These are phyloP conservation scores for Calliopsis andreniformis DNA, from an alignment of 1,140 invertebrate species.

Conservation along the genomic window DNA sequence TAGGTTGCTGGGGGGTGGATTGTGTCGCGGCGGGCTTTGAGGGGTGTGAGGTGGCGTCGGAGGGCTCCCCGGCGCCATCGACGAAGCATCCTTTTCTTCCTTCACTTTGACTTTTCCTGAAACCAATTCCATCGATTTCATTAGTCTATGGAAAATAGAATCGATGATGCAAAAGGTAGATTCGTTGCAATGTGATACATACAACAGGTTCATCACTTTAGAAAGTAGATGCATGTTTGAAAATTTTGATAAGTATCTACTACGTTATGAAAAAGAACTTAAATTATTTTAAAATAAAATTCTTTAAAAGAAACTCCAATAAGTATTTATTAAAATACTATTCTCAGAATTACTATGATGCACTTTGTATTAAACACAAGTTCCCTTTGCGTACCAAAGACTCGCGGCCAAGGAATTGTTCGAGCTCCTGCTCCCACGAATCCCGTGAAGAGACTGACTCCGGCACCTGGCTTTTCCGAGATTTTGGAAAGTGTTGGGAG, in stretches of 20 bases:
- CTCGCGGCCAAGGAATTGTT: neutral
- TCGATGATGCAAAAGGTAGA: neutral
- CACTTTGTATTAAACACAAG: no score
- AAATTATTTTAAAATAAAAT: no score
- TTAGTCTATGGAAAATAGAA: neutral
- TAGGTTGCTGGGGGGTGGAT: slow-evolving; percentile 70
- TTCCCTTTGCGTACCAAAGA: slow-evolving; percentile 17
- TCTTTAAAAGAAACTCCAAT: no score
- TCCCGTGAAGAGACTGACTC: slow-evolving; percentile 55
- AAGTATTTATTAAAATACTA: no score
- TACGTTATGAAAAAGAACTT: no score
- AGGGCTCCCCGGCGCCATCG: slow-evolving; percentile 79
- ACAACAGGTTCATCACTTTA: no score
- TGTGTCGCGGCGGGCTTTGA: slow-evolving; percentile 77
- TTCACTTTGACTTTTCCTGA: slow-evolving; percentile 77
- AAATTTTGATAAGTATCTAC: no score
- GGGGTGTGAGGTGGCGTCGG: slow-evolving; percentile 80
- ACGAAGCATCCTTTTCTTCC: slow-evolving; percentile 78
- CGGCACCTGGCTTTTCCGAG: slow-evolving; percentile 45
- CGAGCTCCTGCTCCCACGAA: slow-evolving; percentile 17
- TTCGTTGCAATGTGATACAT: no score
- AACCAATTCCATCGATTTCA: slow-evolving; percentile 27
- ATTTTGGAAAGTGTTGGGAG: slow-evolving; percentile 56
- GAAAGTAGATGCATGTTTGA: no score
- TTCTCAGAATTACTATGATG: no score